Conservation (phyloP, 2,113 vertebrate species). For the Brachyhypopomus occidentalis region DNA sequence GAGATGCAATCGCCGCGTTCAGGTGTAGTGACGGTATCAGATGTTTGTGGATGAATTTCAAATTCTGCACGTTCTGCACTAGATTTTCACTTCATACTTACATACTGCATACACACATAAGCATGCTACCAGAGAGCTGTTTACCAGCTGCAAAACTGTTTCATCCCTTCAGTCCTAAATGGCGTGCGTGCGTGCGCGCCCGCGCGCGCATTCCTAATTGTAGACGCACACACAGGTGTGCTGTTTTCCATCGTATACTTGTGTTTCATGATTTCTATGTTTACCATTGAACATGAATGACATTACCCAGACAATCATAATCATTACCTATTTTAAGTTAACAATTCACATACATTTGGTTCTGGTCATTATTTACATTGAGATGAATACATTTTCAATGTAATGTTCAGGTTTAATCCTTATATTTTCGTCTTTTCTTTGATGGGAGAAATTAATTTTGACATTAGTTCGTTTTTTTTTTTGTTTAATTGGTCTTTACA, state of each 20-base stretch:
- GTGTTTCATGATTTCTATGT: constrained; percentile 7
- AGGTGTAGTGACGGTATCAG: not conserved
- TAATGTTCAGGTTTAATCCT: no score
- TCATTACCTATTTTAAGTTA: not conserved
- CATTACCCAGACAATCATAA: no score
- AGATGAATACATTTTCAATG: no score
- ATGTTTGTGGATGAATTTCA: not conserved
- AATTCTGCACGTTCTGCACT: constrained; percentile 41
- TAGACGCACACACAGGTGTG: constrained; percentile 40
- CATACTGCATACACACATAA: constrained; percentile 30
- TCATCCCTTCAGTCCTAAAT: constrained; percentile 35
- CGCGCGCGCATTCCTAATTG: not conserved
- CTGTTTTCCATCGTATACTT: constrained; percentile 17
- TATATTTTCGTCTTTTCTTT: no score
- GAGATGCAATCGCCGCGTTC: no score
- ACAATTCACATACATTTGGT: not conserved
- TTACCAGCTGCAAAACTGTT: constrained; percentile 49
- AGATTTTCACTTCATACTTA: constrained; percentile 38
- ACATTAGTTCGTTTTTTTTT: not conserved
- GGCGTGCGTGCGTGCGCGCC: constrained; percentile 12
- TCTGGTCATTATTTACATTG: not conserved
- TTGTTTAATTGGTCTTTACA: not conserved
- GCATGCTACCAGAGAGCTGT: constrained; percentile 28
- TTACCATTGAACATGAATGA: not conserved
- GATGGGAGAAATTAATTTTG: not conserved